Evolutionary conservation across 2,888 invertebrate genomes (phyloP).

Genomic region (Epinotia brunnichana): DNA sequence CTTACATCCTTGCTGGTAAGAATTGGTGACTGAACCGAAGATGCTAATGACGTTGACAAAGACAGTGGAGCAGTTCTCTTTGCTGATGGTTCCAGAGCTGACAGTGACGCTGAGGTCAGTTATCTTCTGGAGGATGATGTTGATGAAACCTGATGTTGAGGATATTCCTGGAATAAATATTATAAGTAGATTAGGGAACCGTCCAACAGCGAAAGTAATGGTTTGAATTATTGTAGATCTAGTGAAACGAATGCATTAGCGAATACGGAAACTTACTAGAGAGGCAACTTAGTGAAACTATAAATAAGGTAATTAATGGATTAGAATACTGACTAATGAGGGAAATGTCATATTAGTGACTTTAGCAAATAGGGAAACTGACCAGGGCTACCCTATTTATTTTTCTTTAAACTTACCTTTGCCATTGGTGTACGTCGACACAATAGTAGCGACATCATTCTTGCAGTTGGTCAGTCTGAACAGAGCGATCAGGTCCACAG

Average conservation of each 20-base stretch:
- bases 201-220: no score
- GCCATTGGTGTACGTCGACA: not conserved
- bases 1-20: constrained; percentile 33
- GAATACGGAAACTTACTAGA: no score
- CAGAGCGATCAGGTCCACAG: not conserved
- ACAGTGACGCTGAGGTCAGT: not conserved
- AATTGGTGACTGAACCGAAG: constrained; percentile 5
- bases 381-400: no score
- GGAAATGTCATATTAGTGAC: no score
- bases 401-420: constrained; percentile 1
- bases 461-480: constrained; percentile 8
- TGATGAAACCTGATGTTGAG: not conserved
- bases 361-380: no score
- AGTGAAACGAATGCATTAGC: no score
- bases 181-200: no score
- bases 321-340: no score
- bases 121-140: not conserved
- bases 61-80: not conserved
- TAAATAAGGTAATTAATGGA: no score
- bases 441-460: not conserved
- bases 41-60: constrained; percentile 12
- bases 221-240: no score
- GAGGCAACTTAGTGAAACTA: no score
- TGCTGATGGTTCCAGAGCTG: constrained; percentile 8
- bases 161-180: constrained; percentile 15